Evolutionary conservation across 2,113 vertebrate species (phyloP).

Genomic region (Cheirogaleus medius): DNA sequence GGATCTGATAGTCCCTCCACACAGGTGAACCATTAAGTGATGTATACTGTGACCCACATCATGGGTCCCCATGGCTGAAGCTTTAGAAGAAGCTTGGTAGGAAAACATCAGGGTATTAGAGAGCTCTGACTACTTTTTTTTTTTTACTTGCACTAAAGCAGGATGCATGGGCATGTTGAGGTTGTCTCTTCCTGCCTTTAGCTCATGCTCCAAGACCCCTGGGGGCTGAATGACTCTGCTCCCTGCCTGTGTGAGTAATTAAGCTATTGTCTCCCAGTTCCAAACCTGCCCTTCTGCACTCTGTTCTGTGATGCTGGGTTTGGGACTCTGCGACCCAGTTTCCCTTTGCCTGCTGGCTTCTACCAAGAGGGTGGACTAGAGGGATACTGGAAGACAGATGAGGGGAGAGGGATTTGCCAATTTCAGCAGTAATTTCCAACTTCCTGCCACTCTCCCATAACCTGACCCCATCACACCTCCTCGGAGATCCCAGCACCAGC

Average conservation of each 20-base stretch:
- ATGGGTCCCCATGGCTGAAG: not conserved
- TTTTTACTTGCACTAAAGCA: not conserved
- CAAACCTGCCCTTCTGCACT: not conserved
- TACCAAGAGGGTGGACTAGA: not conserved
- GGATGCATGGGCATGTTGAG: not conserved
- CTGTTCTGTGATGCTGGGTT: not conserved
- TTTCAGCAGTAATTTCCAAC: not conserved
- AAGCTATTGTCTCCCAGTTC: not conserved
- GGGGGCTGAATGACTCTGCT: not conserved
- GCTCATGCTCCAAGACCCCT: not conserved
- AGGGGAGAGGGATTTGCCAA: not conserved
- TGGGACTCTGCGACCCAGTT: not conserved
- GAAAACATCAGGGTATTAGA: not conserved
- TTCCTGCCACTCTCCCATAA: not conserved
- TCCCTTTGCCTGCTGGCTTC: not conserved
- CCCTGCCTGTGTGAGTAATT: not conserved
- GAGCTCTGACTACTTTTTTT: not conserved
- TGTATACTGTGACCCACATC: not conserved
- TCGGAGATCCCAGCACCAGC: not conserved
- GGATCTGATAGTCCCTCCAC: not conserved
- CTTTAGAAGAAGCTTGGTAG: not conserved
- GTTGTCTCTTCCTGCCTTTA: not conserved
- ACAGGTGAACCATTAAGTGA: not conserved
- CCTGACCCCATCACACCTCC: not conserved
- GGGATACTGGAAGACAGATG: not conserved